These are phyloP conservation scores for Drosophila koepferae DNA, from an alignment of 2,888 invertebrate species.

Conservation along the genomic window DNA sequence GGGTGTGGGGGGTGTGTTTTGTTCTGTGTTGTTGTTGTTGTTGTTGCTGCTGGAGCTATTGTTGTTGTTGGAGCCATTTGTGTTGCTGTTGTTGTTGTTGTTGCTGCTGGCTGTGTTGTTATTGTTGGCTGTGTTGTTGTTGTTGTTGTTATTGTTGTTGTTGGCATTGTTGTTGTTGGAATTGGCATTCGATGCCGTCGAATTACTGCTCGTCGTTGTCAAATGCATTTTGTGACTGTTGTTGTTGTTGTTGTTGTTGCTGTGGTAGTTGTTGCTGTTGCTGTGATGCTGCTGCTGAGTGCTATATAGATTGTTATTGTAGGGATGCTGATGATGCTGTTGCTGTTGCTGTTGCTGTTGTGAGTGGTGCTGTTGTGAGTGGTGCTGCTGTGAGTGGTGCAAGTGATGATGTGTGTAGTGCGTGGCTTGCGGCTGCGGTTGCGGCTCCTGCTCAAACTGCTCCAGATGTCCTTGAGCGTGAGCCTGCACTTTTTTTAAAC, in stretches of 20 bases:
- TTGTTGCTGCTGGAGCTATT: slow-evolving; percentile 79
- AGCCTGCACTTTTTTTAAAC: slow-evolving; percentile 77
- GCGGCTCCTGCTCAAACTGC: slow-evolving; percentile 74
- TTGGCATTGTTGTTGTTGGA: slow-evolving; percentile 62
- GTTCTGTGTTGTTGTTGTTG: slow-evolving; percentile 84
- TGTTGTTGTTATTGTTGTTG: slow-evolving; percentile 54
- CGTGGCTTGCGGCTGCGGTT: slow-evolving; percentile 34
- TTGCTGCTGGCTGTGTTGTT: slow-evolving; percentile 79
- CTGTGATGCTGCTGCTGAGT: slow-evolving; percentile 33
- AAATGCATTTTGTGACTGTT: slow-evolving; percentile 82
- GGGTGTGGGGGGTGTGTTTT: slow-evolving; percentile 90
- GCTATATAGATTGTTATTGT: slow-evolving; percentile 31
- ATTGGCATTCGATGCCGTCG: slow-evolving; percentile 76
- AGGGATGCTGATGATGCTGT: slow-evolving; percentile 58
- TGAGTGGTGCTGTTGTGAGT: slow-evolving; percentile 33
- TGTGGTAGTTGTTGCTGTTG: slow-evolving; percentile 30
- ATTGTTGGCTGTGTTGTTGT: slow-evolving; percentile 71
- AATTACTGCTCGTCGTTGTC: slow-evolving; percentile 73
- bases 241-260: slow-evolving; percentile 32
- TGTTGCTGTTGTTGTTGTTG: slow-evolving; percentile 85
- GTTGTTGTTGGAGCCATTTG: slow-evolving; percentile 80
- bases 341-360: slow-evolving; percentile 5
- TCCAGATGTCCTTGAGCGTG: slow-evolving; percentile 79
- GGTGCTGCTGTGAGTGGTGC: slow-evolving; percentile 38
- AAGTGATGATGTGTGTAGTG: slow-evolving; percentile 44